A percentile compares a stretch with the other conserved stretches of the same genome.
phyloP scores from a whole-genome alignment of 1,140 invertebrate species.

The Monomorium pharaonis region DNA sequence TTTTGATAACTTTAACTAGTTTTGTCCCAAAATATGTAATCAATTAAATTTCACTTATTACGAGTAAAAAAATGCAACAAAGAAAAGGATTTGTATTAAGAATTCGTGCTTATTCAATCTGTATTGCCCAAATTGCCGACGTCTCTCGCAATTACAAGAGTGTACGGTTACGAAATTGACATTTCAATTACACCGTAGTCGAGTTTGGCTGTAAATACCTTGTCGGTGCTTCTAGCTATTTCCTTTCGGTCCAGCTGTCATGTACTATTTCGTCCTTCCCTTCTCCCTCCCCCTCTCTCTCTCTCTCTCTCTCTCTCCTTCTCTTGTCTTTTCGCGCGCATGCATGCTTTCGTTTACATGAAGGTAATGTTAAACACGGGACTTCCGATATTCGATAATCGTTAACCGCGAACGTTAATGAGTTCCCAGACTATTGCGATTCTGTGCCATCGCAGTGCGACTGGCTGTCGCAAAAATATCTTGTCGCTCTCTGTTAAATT shows the following conservation, averaged over 20 bases:
- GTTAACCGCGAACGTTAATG: constrained; percentile 43
- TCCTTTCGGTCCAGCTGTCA: constrained; percentile 33
- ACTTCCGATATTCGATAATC: constrained; percentile 61
- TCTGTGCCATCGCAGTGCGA: constrained; percentile 17
- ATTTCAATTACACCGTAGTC: constrained; percentile 49
- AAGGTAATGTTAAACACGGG: constrained; percentile 27
- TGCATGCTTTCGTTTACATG: neutral
- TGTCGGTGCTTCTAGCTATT: constrained; percentile 50
- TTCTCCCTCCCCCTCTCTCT: no score
- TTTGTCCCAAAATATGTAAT: neutral
- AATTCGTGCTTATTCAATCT: constrained; percentile 30
- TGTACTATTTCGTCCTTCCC: constrained; percentile 15
- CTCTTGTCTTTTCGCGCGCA: neutral
- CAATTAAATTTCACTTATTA: neutral
- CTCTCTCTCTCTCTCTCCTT: neutral
- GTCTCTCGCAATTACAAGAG: constrained; percentile 10
- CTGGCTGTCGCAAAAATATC: constrained; percentile 17
- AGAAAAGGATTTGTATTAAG: neutral
- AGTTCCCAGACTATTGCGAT: constrained; percentile 4
- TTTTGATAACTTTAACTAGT: neutral
- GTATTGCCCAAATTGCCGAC: neutral
- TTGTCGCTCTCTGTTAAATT: constrained; percentile 41
- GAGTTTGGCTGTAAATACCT: constrained; percentile 43
- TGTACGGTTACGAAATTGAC: constrained; percentile 51
- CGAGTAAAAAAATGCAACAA: neutral